Base-by-base conservation (phyloP, 2,888 invertebrate species). In the Noctuana brunneofusca region DNA sequence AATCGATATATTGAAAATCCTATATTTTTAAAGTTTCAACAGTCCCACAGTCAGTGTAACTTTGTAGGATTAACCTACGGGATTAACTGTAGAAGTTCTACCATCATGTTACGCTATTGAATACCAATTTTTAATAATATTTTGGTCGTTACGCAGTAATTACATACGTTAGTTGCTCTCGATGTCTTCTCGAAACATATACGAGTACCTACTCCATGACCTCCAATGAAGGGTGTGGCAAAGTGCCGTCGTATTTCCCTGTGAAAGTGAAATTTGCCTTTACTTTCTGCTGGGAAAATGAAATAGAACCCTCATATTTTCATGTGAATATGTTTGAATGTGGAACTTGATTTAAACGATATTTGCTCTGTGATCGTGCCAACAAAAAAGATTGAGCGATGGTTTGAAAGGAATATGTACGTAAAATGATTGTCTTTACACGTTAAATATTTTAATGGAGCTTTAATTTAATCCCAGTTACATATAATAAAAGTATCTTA, bases 281-380 rank as follows among this genome's bases (percentile, higher is more conserved):
- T 38, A 14, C 32, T 54, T 41, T 54, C 41, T 22, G 24, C 22
- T 52, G 30, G 14, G 24, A 49, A 49, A 38, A 41, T 38, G 54
- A 41, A 54, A 54, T 54, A 54, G 54, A 38, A 24, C 35, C 35
- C 35, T 54, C 54, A 54, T 54, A 38, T 54, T 49, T 48, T 49
- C 24, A 49, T 20, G 22, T 22, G 35, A 35, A 38, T 22, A 54
- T 22, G 3, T 54, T 54, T 54, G 54, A 22, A 54, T 49, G 38
- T 54, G 22, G 30, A 30, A 22, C 50, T 50, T 30, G 14, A 50
- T 30, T 50, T 27, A 50, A 50, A 16, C 16, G 50, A 50, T 50
- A 50, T 50, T 24, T 50, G 3, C 24, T 50, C 30, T 30, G 50
- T 50, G 27, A 50, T 30, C 14, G 30, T 5, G 46, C 46, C 46